Conservation (phyloP, 2,797 vertebrate genomes). For the Myiothlypis chrysogaster region DNA sequence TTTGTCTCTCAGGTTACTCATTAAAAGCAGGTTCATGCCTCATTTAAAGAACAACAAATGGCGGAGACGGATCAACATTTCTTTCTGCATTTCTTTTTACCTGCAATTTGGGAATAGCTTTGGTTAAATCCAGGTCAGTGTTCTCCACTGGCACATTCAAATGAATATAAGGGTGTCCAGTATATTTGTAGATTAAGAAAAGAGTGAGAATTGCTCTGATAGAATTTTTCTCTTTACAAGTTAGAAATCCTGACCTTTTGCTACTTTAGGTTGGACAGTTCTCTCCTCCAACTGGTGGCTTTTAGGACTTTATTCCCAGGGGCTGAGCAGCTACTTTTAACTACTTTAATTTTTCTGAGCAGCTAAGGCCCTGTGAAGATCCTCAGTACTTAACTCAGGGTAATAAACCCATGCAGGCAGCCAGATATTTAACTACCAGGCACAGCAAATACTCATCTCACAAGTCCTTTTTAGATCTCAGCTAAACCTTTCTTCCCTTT, state of each 20-base stretch:
- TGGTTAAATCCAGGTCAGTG: neutral
- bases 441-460: neutral
- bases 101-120: neutral
- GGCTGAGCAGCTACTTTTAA: neutral
- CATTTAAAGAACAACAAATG: conserved; percentile 13
- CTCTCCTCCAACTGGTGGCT: neutral
- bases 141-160: neutral
- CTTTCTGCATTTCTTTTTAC: neutral
- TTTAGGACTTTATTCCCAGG: neutral
- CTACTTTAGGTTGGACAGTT: neutral
- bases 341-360: neutral
- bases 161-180: neutral
- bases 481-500: neutral
- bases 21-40: conserved; percentile 19
- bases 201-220: neutral
- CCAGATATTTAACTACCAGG: neutral
- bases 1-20: conserved; percentile 34
- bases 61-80: neutral
- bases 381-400: neutral
- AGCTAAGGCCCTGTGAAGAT: neutral
- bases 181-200: neutral
- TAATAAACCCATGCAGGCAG: neutral
- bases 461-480: neutral
- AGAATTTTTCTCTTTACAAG: neutral
- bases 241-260: neutral